These are phyloP conservation scores for Drosophila parthenogenetica DNA, from an alignment of 2,888 invertebrate genomes.

Conservation along the genomic window DNA sequence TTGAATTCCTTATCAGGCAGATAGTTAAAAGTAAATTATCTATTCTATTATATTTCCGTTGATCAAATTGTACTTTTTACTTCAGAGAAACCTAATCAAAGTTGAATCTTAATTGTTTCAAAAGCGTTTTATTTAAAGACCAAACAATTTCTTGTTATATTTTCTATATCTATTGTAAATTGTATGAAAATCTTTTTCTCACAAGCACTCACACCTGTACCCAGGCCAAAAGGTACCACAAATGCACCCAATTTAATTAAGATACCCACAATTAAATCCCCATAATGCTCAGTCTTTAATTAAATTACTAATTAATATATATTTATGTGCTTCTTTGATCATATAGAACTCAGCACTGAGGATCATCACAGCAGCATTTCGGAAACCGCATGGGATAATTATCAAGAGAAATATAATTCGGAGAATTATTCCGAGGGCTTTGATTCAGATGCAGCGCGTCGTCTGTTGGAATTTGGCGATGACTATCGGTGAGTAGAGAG, in stretches of 20 bases:
- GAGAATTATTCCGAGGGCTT: constrained; percentile 95
- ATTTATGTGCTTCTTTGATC: not conserved
- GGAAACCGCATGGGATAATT: constrained; percentile 98
- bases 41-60: too few species aligned
- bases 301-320: constrained; percentile 1
- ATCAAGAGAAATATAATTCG: constrained; percentile 97
- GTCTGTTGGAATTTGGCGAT: constrained; percentile 94
- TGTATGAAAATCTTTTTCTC: constrained; percentile 58
- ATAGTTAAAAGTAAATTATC: not conserved
- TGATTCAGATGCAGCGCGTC: constrained; percentile 93
- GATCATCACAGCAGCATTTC: constrained; percentile 92
- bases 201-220: constrained; percentile 84
- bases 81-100: not conserved
- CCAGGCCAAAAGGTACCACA: constrained; percentile 80
- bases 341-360: constrained; percentile 88
- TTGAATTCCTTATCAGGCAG: not conserved
- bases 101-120: constrained; percentile 1
- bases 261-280: not conserved
- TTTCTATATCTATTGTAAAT: constrained; percentile 6
- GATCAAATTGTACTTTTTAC: too few species aligned
- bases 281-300: not conserved
- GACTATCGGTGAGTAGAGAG: constrained; percentile 89
- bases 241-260: constrained; percentile 45
- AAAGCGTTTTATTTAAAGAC: not conserved
- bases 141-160: constrained; percentile 25